phyloP scores from a whole-genome alignment of 2,888 invertebrate species.

The Iphiclides podalirius region DNA sequence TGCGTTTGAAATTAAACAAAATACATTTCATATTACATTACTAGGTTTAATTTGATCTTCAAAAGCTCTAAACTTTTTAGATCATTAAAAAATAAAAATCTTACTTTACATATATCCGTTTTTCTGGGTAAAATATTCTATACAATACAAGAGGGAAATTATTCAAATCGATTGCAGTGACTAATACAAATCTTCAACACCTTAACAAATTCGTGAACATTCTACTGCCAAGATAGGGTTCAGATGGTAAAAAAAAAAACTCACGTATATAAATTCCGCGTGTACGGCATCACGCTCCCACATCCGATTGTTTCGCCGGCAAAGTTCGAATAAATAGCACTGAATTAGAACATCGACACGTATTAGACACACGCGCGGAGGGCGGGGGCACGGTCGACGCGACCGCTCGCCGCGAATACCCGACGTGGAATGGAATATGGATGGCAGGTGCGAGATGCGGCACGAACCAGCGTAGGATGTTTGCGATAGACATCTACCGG shows the following conservation, averaged over 20 bases:
- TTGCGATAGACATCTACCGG: constrained; percentile 11
- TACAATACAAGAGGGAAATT: too few species aligned
- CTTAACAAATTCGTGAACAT: too few species aligned
- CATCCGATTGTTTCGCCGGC: constrained; percentile 2
- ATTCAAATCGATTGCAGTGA: too few species aligned
- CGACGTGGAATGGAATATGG: constrained; percentile 18
- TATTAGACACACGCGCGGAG: constrained; percentile 10
- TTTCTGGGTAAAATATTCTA: too few species aligned
- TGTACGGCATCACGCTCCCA: background rate
- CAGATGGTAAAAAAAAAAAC: constrained; percentile 1
- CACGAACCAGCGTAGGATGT: constrained; percentile 1
- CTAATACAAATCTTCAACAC: too few species aligned
- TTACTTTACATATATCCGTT: too few species aligned
- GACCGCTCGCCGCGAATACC: constrained; percentile 9
- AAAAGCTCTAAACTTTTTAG: too few species aligned
- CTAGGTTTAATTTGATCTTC: too few species aligned
- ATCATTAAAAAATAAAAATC: too few species aligned
- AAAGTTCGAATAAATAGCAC: constrained; percentile 18
- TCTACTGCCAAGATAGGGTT: too few species aligned
- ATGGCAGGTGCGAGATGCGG: constrained; percentile 17
- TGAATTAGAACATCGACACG: constrained; percentile 17
- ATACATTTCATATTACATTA: too few species aligned
- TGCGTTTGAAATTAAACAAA: too few species aligned
- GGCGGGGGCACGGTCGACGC: background rate
- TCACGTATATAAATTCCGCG: constrained; percentile 6